phyloP scores from a whole-genome alignment of 1,140 invertebrate species.

The Asobara japonica region DNA sequence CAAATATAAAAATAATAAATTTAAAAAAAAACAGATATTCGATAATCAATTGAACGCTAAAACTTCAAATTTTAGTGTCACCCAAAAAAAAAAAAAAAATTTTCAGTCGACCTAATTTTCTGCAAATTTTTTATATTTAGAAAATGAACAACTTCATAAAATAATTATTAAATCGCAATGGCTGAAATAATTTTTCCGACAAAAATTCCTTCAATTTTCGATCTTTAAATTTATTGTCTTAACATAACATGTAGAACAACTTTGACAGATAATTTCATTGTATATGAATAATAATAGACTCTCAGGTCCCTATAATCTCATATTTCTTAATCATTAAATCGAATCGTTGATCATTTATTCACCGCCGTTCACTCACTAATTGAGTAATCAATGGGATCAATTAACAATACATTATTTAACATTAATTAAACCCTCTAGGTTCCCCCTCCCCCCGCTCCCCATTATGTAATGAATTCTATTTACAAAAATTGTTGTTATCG shows the following conservation, averaged over 20 bases:
- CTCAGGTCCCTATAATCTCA: constrained; percentile 2
- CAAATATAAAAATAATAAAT: too few species aligned
- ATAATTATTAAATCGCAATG: not conserved
- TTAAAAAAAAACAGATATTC: too few species aligned
- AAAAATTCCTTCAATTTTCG: constrained; percentile 9
- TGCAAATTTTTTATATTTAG: too few species aligned
- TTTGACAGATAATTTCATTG: constrained; percentile 25
- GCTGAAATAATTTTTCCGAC: not conserved
- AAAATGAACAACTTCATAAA: too few species aligned
- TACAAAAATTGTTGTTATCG: not conserved
- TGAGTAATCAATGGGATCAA: not conserved
- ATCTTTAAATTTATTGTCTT: constrained; percentile 29
- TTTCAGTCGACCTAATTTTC: too few species aligned
- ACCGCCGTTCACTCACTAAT: not conserved
- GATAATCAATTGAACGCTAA: too few species aligned
- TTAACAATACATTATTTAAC: constrained; percentile 13
- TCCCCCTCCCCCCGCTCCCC: too few species aligned
- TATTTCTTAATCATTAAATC: not conserved
- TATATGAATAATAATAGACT: constrained; percentile 26
- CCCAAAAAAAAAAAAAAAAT: too few species aligned
- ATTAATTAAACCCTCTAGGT: not conserved
- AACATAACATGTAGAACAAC: constrained; percentile 28
- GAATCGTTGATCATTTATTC: not conserved
- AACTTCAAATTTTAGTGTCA: too few species aligned
- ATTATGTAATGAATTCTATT: too few species aligned